Evolutionary conservation across 1,140 invertebrate genomes (phyloP), one percentile per base, ranked within the genome.

Genomic region (Asbolus verrucosus): DNA sequence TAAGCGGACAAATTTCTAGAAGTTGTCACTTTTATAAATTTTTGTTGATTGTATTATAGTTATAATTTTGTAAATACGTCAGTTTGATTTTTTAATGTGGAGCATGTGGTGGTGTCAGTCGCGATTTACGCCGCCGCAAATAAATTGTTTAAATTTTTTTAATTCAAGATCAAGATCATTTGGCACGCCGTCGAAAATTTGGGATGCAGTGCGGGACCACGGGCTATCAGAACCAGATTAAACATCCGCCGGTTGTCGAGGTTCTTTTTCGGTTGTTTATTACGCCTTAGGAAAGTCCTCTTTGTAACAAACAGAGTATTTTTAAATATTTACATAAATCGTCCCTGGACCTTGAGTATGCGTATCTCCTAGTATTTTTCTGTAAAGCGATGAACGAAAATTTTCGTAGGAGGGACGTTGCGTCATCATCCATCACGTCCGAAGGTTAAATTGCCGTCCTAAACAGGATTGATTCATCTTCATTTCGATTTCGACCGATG

Each of bases 291-390:
- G 46, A 54, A 54, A 54, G 46, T 54, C 43, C 43, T 46, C 46
- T 54, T 27, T 24, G 46, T 54, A 54, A 54, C 27, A 54, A 69
- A 69, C 67, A 54, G 60, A 43, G 60, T 63, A 63, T 69, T 60
- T 69, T 69, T 69, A 69, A 69, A 69, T 69, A 69, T 69, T 69
- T 69, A 69, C 67, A 59, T 31, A 46, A 50, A 46, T 50, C 50
- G 67, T 39, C 60, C 60, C 67, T 50, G 67, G 67, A 69, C 67
- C 67, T 69, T 69, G 67, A 69, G 41, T 68, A 62, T n/a, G 31
- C 14, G 24, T 9, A 50, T 60, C 50, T 13, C 39, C 60, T 41
- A 61, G 24, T 41, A 43, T 54, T 54, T 54, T 54, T 13, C 21
- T n/a, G 1, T 9, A 46, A 16, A 21, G n/a, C 41, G 41, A 30